Evolutionary conservation across 1,140 invertebrate genomes (phyloP).

Genomic region (Pseudomyrmex cubaensis): DNA sequence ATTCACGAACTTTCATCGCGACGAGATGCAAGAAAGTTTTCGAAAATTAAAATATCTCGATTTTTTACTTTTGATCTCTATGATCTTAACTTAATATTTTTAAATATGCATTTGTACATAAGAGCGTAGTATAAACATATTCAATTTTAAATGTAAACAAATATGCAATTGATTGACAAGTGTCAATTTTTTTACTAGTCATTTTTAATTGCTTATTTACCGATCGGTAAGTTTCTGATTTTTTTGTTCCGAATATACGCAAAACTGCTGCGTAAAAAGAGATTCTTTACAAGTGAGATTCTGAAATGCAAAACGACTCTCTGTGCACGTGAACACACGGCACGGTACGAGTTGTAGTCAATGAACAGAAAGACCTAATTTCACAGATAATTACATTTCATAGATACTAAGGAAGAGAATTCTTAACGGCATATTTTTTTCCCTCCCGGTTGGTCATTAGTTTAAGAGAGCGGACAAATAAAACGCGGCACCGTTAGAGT

Average conservation of each 20-base stretch:
- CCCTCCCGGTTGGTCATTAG: constrained; percentile 26
- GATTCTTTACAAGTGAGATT: too few relatives aligned
- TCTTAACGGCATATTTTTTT: constrained; percentile 47
- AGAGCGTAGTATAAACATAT: too few relatives aligned
- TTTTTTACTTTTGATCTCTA: constrained; percentile 46
- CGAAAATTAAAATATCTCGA: background rate
- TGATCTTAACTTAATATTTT: constrained; percentile 7
- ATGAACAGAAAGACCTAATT: constrained; percentile 35
- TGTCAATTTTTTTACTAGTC: too few relatives aligned
- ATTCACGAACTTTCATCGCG: background rate
- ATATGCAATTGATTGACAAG: too few relatives aligned
- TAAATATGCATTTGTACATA: background rate
- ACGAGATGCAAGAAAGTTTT: constrained; percentile 20
- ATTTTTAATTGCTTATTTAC: too few relatives aligned
- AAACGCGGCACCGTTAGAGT: constrained; percentile 33
- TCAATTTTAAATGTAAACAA: too few relatives aligned
- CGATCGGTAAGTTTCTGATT: too few relatives aligned
- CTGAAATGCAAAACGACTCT: background rate
- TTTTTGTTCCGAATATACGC: too few relatives aligned
- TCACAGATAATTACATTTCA: constrained; percentile 39
- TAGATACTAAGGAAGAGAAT: constrained; percentile 28
- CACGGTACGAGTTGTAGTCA: constrained; percentile 15
- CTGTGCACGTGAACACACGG: constrained; percentile 17
- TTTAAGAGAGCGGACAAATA: constrained; percentile 37
- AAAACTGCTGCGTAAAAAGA: too few relatives aligned